A percentile compares a stretch with the other conserved stretches of the same genome.
Conservation (phyloP, 2,113 vertebrate species). For the Prionailurus bengalensis region DNA sequence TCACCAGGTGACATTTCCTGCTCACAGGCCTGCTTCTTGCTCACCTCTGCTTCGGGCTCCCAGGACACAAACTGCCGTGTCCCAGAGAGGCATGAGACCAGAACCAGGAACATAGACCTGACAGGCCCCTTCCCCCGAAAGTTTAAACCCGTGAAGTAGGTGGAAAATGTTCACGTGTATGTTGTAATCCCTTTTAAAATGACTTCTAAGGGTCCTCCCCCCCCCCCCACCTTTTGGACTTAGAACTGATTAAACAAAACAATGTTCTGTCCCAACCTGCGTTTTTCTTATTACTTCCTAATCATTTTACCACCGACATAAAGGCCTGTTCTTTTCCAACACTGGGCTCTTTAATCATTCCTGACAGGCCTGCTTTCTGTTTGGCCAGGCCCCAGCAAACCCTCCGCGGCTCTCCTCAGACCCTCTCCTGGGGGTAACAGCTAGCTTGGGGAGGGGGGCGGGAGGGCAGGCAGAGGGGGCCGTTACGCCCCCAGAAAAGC, state of each 20-base stretch:
- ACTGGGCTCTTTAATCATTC: constrained; percentile 84
- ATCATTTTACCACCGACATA: constrained; percentile 81
- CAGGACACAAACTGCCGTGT: not conserved
- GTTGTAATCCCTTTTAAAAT: constrained; percentile 65
- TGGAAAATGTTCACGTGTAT: not conserved
- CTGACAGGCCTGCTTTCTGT: constrained; percentile 82
- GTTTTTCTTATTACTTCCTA: constrained; percentile 80
- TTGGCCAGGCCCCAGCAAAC: constrained; percentile 83
- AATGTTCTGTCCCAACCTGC: constrained; percentile 77
- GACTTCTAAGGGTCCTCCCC: constrained; percentile 51
- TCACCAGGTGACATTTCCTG: no score
- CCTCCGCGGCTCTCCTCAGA: constrained; percentile 76
- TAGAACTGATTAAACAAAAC: constrained; percentile 83
- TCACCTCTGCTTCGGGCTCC: not conserved
- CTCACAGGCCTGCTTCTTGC: not conserved
- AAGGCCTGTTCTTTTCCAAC: constrained; percentile 79
- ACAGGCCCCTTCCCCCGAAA: not conserved
- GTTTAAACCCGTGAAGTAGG: constrained; percentile 39
- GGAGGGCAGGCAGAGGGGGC: not conserved
- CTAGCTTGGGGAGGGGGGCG: not conserved
- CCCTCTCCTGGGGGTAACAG: constrained; percentile 72
- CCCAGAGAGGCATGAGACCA: not conserved
- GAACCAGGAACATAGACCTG: not conserved
- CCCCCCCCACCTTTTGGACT: constrained; percentile 46
- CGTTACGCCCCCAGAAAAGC: not conserved